These are phyloP conservation scores for Lophius piscatorius DNA, from an alignment of 2,113 vertebrate genomes.

Conservation along the genomic window DNA sequence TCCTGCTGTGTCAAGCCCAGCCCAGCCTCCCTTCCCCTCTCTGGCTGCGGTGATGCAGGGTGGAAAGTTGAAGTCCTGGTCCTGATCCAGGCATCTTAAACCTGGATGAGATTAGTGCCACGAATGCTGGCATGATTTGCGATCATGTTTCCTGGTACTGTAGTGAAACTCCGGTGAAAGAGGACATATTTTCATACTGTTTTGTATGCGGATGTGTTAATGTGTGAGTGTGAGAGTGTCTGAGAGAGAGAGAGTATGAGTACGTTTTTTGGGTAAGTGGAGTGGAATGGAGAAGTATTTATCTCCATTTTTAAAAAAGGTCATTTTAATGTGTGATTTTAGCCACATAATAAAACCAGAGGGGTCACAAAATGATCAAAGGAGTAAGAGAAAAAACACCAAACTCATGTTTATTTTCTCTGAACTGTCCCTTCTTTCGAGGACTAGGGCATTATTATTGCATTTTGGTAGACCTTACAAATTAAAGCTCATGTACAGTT, in stretches of 20 bases:
- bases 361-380: background rate
- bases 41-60: background rate
- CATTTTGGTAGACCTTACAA: background rate
- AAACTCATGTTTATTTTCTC: background rate
- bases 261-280: constrained; percentile 11
- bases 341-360: background rate
- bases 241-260: constrained; percentile 9
- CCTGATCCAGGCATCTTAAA: background rate
- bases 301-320: background rate
- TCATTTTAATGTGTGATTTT: constrained; percentile 3
- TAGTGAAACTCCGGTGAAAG: background rate
- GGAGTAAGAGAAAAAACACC: background rate
- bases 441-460: background rate
- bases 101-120: background rate
- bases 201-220: constrained; percentile 17
- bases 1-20: background rate
- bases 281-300: background rate
- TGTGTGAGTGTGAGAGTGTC: constrained; percentile 23
- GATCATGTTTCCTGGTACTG: background rate
- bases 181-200: background rate
- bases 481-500: too few relatives aligned
- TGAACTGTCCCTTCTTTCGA: background rate
- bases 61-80: background rate
- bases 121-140: background rate
- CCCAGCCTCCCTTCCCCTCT: background rate